Percentiles rank a stretch among this genome's conserved stretches.
phyloP scores from a whole-genome alignment of 2,113 vertebrate genomes.

The Halcyon malimbica region DNA sequence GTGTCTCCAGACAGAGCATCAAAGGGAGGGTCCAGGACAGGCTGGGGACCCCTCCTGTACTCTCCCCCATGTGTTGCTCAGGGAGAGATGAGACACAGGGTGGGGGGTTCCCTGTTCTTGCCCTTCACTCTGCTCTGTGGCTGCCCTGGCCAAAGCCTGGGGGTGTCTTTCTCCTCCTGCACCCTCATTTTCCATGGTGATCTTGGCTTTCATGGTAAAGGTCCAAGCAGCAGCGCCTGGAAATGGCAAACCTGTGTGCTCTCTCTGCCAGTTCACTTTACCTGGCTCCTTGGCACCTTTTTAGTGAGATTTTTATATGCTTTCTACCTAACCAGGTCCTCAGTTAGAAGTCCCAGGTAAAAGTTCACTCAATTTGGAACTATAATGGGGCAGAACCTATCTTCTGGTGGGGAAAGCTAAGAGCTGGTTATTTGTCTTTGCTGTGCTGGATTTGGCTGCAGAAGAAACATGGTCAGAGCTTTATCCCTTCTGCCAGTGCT shows the following conservation, averaged over 20 bases:
- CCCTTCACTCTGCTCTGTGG: rapidly evolving
- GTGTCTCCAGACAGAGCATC: background rate
- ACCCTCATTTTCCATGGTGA: background rate
- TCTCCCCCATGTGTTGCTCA: too few species aligned
- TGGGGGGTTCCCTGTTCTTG: background rate
- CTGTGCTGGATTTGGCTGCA: background rate
- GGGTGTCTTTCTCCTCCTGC: background rate
- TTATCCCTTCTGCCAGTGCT: background rate
- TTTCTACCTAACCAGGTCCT: background rate
- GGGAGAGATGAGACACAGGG: rapidly evolving
- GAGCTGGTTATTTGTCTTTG: background rate
- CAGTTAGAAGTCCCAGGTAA: background rate
- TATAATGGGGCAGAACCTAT: rapidly evolving
- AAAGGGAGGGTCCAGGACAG: too few species aligned
- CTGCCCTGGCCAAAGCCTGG: background rate
- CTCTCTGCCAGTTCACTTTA: rapidly evolving
- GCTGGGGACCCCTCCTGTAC: background rate
- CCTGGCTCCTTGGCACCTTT: background rate
- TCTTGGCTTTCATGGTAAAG: background rate
- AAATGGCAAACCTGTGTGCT: rapidly evolving
- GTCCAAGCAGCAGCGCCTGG: background rate
- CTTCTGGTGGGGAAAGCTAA: background rate
- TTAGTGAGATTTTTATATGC: background rate
- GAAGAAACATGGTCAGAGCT: background rate
- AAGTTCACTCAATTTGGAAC: rapidly evolving